phyloP scores from a whole-genome alignment of 2,888 invertebrate species.

The Perithous albicinctus region DNA sequence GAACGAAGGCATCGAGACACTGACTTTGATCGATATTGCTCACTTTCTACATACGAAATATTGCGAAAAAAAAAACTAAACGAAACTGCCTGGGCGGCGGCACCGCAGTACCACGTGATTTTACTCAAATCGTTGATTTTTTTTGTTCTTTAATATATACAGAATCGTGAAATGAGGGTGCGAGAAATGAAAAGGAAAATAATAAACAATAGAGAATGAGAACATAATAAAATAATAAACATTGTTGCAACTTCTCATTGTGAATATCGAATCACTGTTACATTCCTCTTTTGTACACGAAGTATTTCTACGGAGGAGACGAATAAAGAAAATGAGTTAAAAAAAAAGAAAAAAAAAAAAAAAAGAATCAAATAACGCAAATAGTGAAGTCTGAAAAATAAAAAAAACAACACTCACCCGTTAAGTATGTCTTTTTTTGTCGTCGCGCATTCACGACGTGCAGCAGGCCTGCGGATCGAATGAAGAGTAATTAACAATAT shows the following conservation, averaged over 20 bases:
- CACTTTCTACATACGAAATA: conserved; percentile 45
- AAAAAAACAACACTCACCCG: conserved; percentile 38
- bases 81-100: conserved; percentile 52
- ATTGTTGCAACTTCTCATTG: conserved; percentile 58
- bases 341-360: conserved; percentile 28
- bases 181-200: conserved; percentile 23
- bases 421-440: conserved; percentile 8
- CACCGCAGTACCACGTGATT: conserved; percentile 37
- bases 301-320: conserved; percentile 68
- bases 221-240: too few relatives aligned
- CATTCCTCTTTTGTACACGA: conserved; percentile 73
- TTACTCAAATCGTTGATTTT: conserved; percentile 52
- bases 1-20: neutral
- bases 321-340: conserved; percentile 58
- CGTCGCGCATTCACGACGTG: conserved; percentile 22
- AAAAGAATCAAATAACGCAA: conserved; percentile 9
- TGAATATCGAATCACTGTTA: conserved; percentile 68
- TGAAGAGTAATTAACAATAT: conserved; percentile 22
- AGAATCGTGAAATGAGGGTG: conserved; percentile 30
- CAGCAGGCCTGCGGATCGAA: conserved; percentile 38
- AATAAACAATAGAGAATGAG: conserved; percentile 34
- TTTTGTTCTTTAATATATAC: conserved; percentile 28
- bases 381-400: conserved; percentile 30
- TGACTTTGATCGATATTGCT: conserved; percentile 53
- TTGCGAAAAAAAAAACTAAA: conserved; percentile 26